These are phyloP conservation scores for Brachystomella parvula DNA, from an alignment of 1,140 invertebrate genomes.

Conservation along the genomic window DNA sequence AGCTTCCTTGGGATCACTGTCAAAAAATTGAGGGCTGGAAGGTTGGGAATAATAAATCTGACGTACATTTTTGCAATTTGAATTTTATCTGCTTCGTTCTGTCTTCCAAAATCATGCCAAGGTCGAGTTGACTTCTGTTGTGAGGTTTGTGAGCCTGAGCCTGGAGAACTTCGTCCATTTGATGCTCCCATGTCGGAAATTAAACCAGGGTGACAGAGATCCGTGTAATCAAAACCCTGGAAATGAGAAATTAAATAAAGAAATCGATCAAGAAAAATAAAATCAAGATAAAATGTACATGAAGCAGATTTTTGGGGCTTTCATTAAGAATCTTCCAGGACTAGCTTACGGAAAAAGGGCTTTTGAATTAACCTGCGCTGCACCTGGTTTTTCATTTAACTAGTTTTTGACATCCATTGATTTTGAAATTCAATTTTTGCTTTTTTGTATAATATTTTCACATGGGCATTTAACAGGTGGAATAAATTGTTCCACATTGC, in stretches of 20 bases:
- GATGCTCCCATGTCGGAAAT: constrained; percentile 40
- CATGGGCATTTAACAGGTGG: too few relatives aligned
- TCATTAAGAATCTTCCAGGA: too few relatives aligned
- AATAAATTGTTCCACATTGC: neutral
- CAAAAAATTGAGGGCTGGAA: constrained; percentile 43
- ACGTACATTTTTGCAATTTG: constrained; percentile 97
- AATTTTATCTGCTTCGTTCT: constrained; percentile 89
- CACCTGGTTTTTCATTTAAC: too few relatives aligned
- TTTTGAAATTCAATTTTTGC: too few relatives aligned
- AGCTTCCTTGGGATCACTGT: too few relatives aligned
- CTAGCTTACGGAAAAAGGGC: too few relatives aligned
- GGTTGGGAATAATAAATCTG: constrained; percentile 62
- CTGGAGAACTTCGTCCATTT: constrained; percentile 36
- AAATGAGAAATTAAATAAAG: constrained; percentile 2
- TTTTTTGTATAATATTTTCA: too few relatives aligned
- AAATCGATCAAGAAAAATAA: too few relatives aligned
- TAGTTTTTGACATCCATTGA: too few relatives aligned
- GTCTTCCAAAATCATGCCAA: constrained; percentile 84
- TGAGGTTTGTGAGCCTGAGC: constrained; percentile 9
- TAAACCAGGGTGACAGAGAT: constrained; percentile 59
- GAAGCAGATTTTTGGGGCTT: too few relatives aligned
- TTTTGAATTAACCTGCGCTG: too few relatives aligned
- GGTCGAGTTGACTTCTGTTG: constrained; percentile 52
- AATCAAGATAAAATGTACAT: too few relatives aligned
- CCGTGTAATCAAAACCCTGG: constrained; percentile 67